Conservation (phyloP, 1,140 invertebrate genomes). For the Drosophila cardini region DNA sequence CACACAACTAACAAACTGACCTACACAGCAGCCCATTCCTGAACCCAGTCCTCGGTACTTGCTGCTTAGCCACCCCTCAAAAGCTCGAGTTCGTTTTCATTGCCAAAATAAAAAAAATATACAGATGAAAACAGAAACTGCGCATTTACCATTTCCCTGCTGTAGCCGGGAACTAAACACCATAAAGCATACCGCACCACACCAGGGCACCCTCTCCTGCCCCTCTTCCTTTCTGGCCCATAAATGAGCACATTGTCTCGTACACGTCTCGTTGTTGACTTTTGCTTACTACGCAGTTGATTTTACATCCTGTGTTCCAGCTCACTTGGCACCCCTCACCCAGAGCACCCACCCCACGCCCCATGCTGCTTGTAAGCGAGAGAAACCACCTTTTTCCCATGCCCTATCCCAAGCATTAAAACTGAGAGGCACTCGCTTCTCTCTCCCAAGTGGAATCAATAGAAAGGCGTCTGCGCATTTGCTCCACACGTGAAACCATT, state of each 20-base stretch:
- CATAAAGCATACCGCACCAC: neutral
- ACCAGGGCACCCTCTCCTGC: neutral
- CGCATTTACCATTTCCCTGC: conserved; percentile 57
- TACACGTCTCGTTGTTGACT: conserved; percentile 59
- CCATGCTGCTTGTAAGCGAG: neutral
- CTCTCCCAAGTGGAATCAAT: conserved; percentile 52
- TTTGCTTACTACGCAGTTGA: conserved; percentile 80
- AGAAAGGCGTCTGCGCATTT: conserved; percentile 60
- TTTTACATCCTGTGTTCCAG: conserved; percentile 63
- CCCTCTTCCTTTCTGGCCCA: neutral
- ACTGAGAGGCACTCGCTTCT: conserved; percentile 44
- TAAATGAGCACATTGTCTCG: conserved; percentile 40
- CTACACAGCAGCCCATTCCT: conserved; percentile 58
- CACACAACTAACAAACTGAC: conserved; percentile 67
- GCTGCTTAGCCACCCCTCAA: neutral
- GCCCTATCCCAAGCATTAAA: conserved; percentile 67
- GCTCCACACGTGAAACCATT: conserved; percentile 59
- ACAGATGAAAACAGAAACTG: conserved; percentile 48
- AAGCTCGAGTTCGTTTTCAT: conserved; percentile 36
- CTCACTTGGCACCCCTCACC: conserved; percentile 13
- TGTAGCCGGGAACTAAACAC: conserved; percentile 30
- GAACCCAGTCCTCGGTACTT: conserved; percentile 15
- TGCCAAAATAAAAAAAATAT: conserved; percentile 33
- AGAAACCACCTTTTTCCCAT: conserved; percentile 46
- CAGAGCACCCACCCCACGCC: neutral